A percentile compares a stretch with the other conserved stretches of the same genome.
These are phyloP conservation scores for Numenius phaeopus DNA, from an alignment of 2,797 vertebrate species.

Conservation along the genomic window DNA sequence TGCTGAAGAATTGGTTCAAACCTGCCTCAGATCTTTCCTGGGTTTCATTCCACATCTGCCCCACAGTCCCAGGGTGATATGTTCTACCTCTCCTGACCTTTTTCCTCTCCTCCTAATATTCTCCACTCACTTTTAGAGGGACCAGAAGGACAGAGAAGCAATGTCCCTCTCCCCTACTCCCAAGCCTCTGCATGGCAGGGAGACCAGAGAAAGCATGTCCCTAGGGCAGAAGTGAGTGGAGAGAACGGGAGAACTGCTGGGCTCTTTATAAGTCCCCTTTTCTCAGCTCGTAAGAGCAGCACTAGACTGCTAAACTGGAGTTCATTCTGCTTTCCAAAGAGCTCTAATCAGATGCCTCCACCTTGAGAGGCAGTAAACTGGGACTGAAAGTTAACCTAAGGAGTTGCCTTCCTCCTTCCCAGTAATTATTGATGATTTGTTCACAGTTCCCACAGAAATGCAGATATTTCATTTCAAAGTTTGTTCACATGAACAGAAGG, in stretches of 20 bases:
- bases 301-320: neutral
- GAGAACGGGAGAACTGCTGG: neutral
- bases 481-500: neutral
- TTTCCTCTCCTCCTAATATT: neutral
- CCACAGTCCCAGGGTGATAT: rapidly evolving
- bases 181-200: too few species aligned
- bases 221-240: neutral
- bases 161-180: neutral
- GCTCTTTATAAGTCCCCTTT: neutral
- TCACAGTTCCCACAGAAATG: neutral
- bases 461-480: neutral
- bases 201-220: neutral
- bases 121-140: neutral
- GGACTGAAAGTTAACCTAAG: neutral
- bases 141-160: neutral
- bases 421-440: neutral
- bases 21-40: neutral
- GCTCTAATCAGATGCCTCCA: neutral
- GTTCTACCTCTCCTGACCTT: neutral
- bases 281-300: neutral
- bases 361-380: neutral
- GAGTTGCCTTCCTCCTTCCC: neutral
- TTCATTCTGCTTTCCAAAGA: neutral
- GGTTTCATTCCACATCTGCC: neutral
- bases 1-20: neutral